A percentile compares a stretch with the other conserved stretches of the same genome.
phyloP scores from a whole-genome alignment of 2,113 vertebrate species.

The Gobio gobio region DNA sequence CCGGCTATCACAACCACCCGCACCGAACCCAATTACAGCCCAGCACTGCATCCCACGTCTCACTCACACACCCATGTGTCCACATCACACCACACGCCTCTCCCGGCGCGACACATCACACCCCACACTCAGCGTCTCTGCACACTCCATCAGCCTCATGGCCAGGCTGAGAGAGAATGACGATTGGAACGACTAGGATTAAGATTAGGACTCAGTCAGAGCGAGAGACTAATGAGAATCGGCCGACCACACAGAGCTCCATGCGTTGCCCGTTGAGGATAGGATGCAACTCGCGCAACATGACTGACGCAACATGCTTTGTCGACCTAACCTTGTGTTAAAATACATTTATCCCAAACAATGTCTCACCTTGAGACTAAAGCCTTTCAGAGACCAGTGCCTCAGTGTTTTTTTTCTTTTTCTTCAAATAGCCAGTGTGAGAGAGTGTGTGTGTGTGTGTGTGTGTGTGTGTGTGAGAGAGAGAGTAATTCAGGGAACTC shows the following conservation, averaged over 20 bases:
- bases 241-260: not conserved
- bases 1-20: slow-evolving; percentile 32
- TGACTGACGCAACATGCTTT: slow-evolving; percentile 54
- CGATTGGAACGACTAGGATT: slow-evolving; percentile 32
- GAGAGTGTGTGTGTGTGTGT: not conserved
- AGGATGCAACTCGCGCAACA: slow-evolving; percentile 9
- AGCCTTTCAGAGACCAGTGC: no score
- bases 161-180: not conserved
- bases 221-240: not conserved
- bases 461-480: not conserved
- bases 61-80: slow-evolving; percentile 39
- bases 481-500: not conserved
- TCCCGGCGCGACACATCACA: slow-evolving; percentile 65
- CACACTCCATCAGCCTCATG: slow-evolving; percentile 41
- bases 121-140: slow-evolving; percentile 57
- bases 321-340: not conserved
- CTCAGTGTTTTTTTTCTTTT: not conserved
- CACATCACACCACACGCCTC: slow-evolving; percentile 65
- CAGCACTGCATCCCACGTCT: slow-evolving; percentile 36
- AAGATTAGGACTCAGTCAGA: slow-evolving; percentile 35
- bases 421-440: slow-evolving; percentile 2
- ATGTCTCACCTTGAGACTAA: not conserved
- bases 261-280: slow-evolving; percentile 18
- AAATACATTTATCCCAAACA: not conserved
- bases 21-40: slow-evolving; percentile 68